Conservation (phyloP, 2,888 invertebrate species). For the Synanthedon andrenaeformis region DNA sequence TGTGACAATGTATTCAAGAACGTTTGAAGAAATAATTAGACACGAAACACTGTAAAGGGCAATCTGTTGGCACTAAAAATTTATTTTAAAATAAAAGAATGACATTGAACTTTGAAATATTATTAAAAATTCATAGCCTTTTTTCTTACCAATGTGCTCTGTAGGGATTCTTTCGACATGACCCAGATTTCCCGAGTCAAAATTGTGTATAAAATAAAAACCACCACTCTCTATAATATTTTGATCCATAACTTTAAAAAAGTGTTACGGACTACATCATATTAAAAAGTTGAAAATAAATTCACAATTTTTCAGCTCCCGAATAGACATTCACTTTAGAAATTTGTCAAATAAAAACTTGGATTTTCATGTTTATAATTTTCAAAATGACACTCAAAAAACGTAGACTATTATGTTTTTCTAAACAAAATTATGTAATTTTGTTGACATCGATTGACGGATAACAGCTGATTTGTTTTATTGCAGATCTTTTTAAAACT, state of each 20-base stretch:
- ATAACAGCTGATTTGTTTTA: conserved; percentile 71
- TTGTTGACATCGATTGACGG: conserved; percentile 72
- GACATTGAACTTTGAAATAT: conserved; percentile 24
- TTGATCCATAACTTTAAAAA: conserved; percentile 50
- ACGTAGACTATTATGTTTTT: conserved; percentile 64
- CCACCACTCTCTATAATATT: conserved; percentile 75
- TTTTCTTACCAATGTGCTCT: conserved; percentile 65
- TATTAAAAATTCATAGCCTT: conserved; percentile 6
- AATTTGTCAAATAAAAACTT: conserved; percentile 48
- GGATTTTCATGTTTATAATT: conserved; percentile 51
- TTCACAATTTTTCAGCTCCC: conserved; percentile 34
- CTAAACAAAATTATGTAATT: conserved; percentile 72
- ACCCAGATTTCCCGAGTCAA: conserved; percentile 91
- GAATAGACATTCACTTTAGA: conserved; percentile 39
- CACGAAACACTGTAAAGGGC: not conserved
- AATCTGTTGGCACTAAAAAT: conserved; percentile 4
- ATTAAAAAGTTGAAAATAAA: conserved; percentile 37
- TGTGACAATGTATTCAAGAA: not conserved
- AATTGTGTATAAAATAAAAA: conserved; percentile 86
- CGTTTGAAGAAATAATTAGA: not conserved
- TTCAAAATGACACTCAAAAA: conserved; percentile 58
- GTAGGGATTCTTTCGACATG: conserved; percentile 80
- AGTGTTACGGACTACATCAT: conserved; percentile 57
- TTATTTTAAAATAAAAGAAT: conserved; percentile 6
- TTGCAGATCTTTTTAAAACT: conserved; percentile 53